Percentiles rank a stretch among this genome's conserved stretches.
These are phyloP conservation scores for Rana temporaria DNA, from an alignment of 2,113 vertebrate species.

Conservation along the genomic window DNA sequence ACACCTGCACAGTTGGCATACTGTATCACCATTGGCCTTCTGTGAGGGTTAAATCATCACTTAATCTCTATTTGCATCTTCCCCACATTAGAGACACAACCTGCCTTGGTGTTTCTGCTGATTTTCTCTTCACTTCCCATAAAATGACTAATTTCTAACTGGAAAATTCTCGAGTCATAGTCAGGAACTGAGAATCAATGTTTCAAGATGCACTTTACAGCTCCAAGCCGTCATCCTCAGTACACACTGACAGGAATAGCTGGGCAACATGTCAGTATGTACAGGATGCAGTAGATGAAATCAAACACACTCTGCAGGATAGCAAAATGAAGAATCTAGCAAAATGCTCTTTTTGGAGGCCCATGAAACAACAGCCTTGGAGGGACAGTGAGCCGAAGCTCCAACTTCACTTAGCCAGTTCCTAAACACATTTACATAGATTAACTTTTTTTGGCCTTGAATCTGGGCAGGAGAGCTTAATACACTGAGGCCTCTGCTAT, in stretches of 20 bases:
- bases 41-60: too few species aligned
- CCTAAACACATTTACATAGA: too few species aligned
- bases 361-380: too few species aligned
- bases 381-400: too few species aligned
- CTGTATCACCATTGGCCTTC: too few species aligned
- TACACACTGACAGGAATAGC: background rate
- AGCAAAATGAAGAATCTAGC: too few species aligned
- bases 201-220: conserved; percentile 21
- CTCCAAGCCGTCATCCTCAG: background rate
- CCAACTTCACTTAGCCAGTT: too few species aligned
- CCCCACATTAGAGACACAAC: conserved; percentile 6
- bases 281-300: background rate
- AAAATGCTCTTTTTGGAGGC: too few species aligned
- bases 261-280: conserved; percentile 1
- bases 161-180: conserved; percentile 35
- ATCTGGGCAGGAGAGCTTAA: too few species aligned
- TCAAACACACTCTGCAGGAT: background rate
- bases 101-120: conserved; percentile 21
- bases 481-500: too few species aligned
- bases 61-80: background rate
- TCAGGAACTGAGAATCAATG: conserved; percentile 45
- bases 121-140: conserved; percentile 26
- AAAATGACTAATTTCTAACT: conserved; percentile 44
- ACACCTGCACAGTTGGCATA: too few species aligned
- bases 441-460: too few species aligned